Evolutionary conservation across 2,797 vertebrate species (phyloP).

Genomic region (Schizopygopsis malacanthus): DNA sequence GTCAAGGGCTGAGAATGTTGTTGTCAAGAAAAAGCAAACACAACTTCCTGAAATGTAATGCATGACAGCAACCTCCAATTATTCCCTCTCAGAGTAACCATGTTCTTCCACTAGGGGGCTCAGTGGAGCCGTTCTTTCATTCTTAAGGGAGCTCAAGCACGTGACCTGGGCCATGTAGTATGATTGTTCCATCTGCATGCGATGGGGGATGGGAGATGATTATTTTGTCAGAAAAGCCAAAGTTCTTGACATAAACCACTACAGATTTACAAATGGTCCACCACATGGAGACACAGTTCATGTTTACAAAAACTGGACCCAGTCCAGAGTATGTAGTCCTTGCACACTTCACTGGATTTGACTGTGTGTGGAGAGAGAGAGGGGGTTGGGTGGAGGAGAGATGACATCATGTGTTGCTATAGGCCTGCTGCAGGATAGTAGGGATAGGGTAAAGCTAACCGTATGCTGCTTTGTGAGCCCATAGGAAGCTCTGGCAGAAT

Average conservation of each 20-base stretch:
- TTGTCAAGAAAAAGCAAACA: not conserved
- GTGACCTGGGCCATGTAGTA: constrained; percentile 60
- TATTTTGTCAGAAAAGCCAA: constrained; percentile 41
- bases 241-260: constrained; percentile 26
- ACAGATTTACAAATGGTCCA: constrained; percentile 17
- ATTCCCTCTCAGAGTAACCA: not conserved
- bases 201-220: constrained; percentile 55
- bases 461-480: constrained; percentile 44
- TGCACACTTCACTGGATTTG: constrained; percentile 49
- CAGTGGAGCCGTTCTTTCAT: constrained; percentile 53
- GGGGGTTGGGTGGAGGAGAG: constrained; percentile 52
- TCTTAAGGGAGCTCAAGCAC: constrained; percentile 50
- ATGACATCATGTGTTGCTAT: constrained; percentile 71
- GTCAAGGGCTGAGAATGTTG: not conserved
- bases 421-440: constrained; percentile 59
- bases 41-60: not conserved
- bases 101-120: constrained; percentile 75
- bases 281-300: constrained; percentile 36
- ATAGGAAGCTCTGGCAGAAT: constrained; percentile 49
- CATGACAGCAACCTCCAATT: not conserved
- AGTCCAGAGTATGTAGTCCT: constrained; percentile 30
- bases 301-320: constrained; percentile 30
- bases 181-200: constrained; percentile 68
- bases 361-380: constrained; percentile 33
- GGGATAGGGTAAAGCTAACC: constrained; percentile 51